phyloP scores from a whole-genome alignment of 2,888 invertebrate genomes.

The Ichneumoninae sp. region DNA sequence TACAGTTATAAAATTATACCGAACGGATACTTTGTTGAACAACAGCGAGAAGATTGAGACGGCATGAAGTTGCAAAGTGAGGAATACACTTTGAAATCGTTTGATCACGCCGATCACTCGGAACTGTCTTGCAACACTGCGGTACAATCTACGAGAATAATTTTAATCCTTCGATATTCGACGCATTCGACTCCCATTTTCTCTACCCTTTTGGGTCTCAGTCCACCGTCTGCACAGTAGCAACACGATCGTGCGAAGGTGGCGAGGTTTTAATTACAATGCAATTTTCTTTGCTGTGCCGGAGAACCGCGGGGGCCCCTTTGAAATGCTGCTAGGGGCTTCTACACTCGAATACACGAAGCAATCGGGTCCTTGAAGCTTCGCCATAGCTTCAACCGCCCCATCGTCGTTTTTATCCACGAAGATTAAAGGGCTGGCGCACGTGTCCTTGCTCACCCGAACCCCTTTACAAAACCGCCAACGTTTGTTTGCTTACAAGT shows the following conservation, averaged over 20 bases:
- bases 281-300: constrained; percentile 82
- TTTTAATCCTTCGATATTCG: constrained; percentile 62
- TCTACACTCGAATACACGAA: constrained; percentile 82
- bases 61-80: constrained; percentile 26
- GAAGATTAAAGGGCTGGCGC: constrained; percentile 83
- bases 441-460: constrained; percentile 65
- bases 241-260: constrained; percentile 66
- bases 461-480: constrained; percentile 66
- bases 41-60: constrained; percentile 5
- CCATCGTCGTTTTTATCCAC: constrained; percentile 81
- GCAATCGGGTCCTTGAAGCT: constrained; percentile 80
- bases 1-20: constrained; percentile 49
- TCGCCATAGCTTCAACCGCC: constrained; percentile 34
- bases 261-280: constrained; percentile 82
- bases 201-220: constrained; percentile 44
- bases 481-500: constrained; percentile 72
- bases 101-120: constrained; percentile 49
- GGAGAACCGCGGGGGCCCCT: constrained; percentile 69
- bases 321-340: constrained; percentile 82
- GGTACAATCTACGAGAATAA: constrained; percentile 22
- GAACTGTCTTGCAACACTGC: constrained; percentile 20
- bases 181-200: constrained; percentile 62
- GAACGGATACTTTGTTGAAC: constrained; percentile 47
- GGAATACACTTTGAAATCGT: constrained; percentile 51
- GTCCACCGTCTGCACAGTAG: constrained; percentile 31